Evolutionary conservation across 2,113 vertebrate species (phyloP), one percentile per base, ranked within the genome.

Genomic region (Amphiprion ocellaris): DNA sequence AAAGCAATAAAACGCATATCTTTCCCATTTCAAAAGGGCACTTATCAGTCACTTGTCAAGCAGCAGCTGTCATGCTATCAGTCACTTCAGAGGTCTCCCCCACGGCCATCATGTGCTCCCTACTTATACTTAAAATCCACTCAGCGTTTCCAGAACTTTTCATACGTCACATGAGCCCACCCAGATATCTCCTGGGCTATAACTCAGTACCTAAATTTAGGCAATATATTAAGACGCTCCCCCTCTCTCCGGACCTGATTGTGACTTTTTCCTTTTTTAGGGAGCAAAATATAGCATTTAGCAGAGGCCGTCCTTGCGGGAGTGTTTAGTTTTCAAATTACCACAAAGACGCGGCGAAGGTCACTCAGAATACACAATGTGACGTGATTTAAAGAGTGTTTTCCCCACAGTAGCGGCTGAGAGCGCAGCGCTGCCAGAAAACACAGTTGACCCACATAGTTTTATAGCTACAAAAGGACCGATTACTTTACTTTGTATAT

Each of bases 41-140:
- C 75, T 94, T 95, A 95, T 95, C 85, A 95, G 95, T 96, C 95
- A 95, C 92, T 79, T 54, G 26, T 84, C 89, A 90, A 86, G 87
- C 90, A 89, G 90, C 95, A 98, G 96, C 97, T 98, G 97, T 97
- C 95, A 87, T 61, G 87, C 93, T 93, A 96, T 98, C 96, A 94
- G 96, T 96, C 95, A 96, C 93, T 75, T 82, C 89, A 93, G 89
- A 93, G 94, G 95, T 95, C 95, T 94, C 94, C 95, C 93, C 95
- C 96, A 95, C 96, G 93, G 94, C 91, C 89, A 92, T 90, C 92
- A 87, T 87, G 94, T 96, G 96, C 97, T 95, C 87, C 94, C 90
- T 6, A 84, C 92, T 93, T 95, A 90, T 89, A 84, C 90, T 90
- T 89, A 82, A 94, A 95, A 95, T 93, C 93, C 89, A 88, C 92